These are phyloP conservation scores for Neelides folsomi DNA, from an alignment of 2,888 invertebrate genomes.

Conservation along the genomic window DNA sequence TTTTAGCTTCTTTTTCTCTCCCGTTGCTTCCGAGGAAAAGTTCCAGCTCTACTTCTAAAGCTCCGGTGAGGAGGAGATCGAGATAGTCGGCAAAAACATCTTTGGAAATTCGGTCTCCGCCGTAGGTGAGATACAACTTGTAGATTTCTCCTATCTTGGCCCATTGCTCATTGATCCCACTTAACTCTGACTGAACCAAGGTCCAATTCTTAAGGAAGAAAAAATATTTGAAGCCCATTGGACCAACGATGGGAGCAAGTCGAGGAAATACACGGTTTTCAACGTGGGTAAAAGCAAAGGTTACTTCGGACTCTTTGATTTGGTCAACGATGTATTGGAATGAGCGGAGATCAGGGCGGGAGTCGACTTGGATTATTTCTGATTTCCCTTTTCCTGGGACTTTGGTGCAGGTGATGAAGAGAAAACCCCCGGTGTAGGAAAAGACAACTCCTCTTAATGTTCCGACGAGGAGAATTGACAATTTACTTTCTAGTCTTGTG, in stretches of 20 bases:
- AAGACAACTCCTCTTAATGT: conserved; percentile 53
- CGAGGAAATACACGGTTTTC: conserved; percentile 16
- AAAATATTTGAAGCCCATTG: conserved; percentile 24
- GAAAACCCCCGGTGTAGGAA: conserved; percentile 27
- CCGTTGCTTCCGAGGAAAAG: conserved; percentile 27
- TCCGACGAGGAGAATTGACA: conserved; percentile 68
- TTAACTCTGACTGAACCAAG: conserved; percentile 23
- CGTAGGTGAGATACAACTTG: conserved; percentile 26
- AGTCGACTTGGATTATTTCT: conserved; percentile 16
- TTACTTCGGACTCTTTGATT: conserved; percentile 12
- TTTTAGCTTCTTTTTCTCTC: conserved; percentile 30
- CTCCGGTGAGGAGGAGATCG: conserved; percentile 26
- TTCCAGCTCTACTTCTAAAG: conserved; percentile 28
- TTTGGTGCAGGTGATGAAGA: conserved; percentile 16
- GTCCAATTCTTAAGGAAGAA: conserved; percentile 26
- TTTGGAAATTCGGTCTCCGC: conserved; percentile 14
- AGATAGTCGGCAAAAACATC: conserved; percentile 24
- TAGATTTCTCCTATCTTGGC: conserved; percentile 23
- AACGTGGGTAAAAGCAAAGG: conserved; percentile 16
- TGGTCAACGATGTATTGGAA: conserved; percentile 18
- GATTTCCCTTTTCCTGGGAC: conserved; percentile 7
- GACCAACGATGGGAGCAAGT: conserved; percentile 22
- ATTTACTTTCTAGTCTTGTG: conserved; percentile 20
- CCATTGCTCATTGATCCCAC: conserved; percentile 26
- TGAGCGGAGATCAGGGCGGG: conserved; percentile 15